phyloP scores from a whole-genome alignment of 2,797 vertebrate genomes.

The Lepilemur ruficaudatus region DNA sequence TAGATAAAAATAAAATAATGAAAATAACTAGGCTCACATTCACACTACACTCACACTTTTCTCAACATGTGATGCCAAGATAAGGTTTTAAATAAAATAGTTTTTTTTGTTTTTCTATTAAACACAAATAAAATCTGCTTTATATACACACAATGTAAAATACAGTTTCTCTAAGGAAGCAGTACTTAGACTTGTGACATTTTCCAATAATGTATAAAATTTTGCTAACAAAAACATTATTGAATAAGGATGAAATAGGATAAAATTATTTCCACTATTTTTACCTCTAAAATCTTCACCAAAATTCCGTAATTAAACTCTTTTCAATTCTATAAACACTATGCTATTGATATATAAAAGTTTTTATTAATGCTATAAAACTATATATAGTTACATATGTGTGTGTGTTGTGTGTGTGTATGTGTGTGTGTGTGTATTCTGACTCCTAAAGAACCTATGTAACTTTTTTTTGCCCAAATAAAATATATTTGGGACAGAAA shows the following conservation, averaged over 20 bases:
- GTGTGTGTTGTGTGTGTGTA: no score
- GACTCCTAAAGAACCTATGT: not conserved
- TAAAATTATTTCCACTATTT: constrained; percentile 8
- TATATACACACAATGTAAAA: not conserved
- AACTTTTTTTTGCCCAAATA: not conserved
- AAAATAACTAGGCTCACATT: not conserved
- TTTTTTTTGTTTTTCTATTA: not conserved
- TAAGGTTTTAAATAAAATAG: not conserved
- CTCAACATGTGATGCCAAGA: not conserved
- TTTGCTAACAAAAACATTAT: not conserved
- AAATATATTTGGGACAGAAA: not conserved
- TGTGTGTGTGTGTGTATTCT: not conserved
- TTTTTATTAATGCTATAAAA: not conserved
- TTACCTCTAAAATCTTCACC: not conserved
- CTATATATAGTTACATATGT: no score
- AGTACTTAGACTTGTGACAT: not conserved
- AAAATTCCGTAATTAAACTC: not conserved
- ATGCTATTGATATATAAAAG: not conserved
- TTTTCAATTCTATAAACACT: not conserved
- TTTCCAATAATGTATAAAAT: not conserved
- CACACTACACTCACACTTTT: not conserved
- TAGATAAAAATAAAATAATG: not conserved
- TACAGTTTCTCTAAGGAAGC: not conserved
- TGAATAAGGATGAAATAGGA: not conserved
- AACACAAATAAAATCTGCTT: not conserved